Conservation (phyloP, 2,113 vertebrate genomes). For the Callocephalon fimbriatum region DNA sequence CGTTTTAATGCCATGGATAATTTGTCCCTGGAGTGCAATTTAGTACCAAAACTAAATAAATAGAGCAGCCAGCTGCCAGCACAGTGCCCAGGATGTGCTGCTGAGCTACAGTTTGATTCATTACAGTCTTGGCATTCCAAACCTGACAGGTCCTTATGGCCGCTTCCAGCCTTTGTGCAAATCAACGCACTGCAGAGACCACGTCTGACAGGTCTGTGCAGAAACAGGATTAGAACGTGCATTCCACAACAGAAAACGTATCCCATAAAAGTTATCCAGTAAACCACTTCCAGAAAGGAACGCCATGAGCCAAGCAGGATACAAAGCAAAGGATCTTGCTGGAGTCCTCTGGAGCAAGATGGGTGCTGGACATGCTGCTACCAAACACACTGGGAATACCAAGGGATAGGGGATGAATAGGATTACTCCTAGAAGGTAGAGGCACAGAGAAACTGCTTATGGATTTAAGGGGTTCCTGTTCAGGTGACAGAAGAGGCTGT, state of each 20-base stretch:
- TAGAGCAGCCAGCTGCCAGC: not conserved
- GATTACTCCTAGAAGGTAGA: not conserved
- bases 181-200: fast-evolving
- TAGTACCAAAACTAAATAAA: not conserved
- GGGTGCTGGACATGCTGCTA: fast-evolving
- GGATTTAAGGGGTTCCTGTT: not conserved
- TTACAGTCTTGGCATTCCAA: not conserved
- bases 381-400: fast-evolving
- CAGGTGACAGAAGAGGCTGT: not conserved
- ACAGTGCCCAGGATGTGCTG: not conserved
- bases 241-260: not conserved
- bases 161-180: not conserved
- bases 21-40: not conserved
- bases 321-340: not conserved
- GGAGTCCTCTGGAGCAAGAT: not conserved
- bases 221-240: fast-evolving
- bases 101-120: not conserved
- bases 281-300: not conserved
- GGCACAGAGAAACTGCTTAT: not conserved
- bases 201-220: not conserved
- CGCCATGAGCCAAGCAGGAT: not conserved
- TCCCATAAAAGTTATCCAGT: not conserved
- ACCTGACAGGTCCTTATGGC: not conserved
- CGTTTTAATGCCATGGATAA: not conserved
- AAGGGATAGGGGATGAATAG: fast-evolving